Evolutionary conservation across 2,888 invertebrate species (phyloP).

Genomic region (Polymixis lichenea): DNA sequence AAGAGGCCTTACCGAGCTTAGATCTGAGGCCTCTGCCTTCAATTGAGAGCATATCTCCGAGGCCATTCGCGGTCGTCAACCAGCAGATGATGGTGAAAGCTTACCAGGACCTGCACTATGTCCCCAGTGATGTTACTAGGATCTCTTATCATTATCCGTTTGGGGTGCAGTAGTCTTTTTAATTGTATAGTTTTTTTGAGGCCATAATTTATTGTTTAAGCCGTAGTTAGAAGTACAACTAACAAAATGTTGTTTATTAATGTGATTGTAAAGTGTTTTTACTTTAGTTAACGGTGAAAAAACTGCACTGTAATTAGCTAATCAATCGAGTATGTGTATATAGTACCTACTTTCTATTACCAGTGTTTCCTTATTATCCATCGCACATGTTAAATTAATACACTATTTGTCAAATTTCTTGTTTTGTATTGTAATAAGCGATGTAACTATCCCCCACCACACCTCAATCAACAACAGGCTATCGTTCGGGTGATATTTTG

Average conservation of each 20-base stretch:
- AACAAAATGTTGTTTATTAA: slow-evolving; percentile 47
- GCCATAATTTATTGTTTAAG: slow-evolving; percentile 60
- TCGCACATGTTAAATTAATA: slow-evolving; percentile 36
- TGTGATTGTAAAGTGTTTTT: slow-evolving; percentile 37
- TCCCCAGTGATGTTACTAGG: slow-evolving; percentile 85
- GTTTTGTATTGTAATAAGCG: no score
- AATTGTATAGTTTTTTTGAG: slow-evolving; percentile 32
- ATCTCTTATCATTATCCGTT: slow-evolving; percentile 88
- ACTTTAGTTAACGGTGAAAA: slow-evolving; percentile 18
- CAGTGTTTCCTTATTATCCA: neutral
- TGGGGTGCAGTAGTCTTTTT: slow-evolving; percentile 80
- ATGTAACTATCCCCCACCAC: neutral
- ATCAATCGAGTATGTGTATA: neutral
- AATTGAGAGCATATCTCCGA: slow-evolving; percentile 87
- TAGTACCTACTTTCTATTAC: neutral
- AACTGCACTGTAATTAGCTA: slow-evolving; percentile 12
- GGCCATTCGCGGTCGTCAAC: slow-evolving; percentile 86
- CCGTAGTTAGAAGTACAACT: slow-evolving; percentile 46
- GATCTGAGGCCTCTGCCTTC: slow-evolving; percentile 86
- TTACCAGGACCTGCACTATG: slow-evolving; percentile 87
- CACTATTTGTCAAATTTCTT: slow-evolving; percentile 7
- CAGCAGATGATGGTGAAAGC: slow-evolving; percentile 90
- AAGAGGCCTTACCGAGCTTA: slow-evolving; percentile 79
- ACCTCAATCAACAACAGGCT: no score
- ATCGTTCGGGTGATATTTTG: no score